Evolutionary conservation across 2,797 vertebrate species (phyloP).

Genomic region (Galagoides demidoff): DNA sequence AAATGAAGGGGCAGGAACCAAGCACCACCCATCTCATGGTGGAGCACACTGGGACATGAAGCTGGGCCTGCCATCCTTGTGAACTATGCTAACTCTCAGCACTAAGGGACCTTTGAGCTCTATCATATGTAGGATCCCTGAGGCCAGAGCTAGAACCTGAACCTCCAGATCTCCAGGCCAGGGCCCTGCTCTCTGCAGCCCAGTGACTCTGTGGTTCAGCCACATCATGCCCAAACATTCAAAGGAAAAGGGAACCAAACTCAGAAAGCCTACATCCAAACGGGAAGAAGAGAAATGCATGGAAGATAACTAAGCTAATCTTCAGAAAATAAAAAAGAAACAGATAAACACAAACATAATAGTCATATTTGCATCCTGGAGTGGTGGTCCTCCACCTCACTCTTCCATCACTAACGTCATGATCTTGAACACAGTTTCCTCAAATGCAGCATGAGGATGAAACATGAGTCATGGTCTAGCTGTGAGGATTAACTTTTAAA

Average conservation of each 20-base stretch:
- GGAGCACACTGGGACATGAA: background rate
- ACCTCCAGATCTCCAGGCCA: background rate
- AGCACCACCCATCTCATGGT: background rate
- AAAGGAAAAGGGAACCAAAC: background rate
- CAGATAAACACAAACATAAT: background rate
- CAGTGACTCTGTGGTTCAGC: background rate
- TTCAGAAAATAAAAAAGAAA: background rate
- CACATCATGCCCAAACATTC: background rate
- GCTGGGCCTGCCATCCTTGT: background rate
- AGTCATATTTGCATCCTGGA: background rate
- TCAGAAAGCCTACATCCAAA: background rate
- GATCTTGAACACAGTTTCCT: background rate
- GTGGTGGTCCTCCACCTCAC: background rate
- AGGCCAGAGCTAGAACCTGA: background rate
- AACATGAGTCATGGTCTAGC: background rate
- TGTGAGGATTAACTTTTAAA: background rate
- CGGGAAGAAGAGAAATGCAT: background rate
- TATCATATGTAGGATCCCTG: accelerated
- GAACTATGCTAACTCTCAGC: background rate
- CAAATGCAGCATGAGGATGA: background rate
- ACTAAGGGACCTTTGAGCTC: background rate
- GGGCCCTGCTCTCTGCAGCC: background rate
- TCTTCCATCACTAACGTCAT: background rate
- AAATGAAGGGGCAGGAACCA: background rate
- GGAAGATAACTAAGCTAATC: background rate